These are phyloP conservation scores for Polydesmus complanatus DNA, from an alignment of 2,888 invertebrate genomes.

Conservation along the genomic window DNA sequence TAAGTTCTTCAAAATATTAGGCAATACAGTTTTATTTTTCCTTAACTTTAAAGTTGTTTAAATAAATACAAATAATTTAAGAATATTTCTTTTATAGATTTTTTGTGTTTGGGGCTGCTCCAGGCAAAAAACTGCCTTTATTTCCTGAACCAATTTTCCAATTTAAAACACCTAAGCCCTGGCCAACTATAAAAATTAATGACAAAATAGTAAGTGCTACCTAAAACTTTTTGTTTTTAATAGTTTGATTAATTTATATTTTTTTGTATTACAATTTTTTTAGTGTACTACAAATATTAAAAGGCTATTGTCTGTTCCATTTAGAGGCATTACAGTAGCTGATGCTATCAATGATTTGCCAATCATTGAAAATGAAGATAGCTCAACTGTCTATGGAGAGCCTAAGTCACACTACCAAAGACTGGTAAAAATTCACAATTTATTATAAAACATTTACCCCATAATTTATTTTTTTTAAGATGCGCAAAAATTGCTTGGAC, in stretches of 20 bases:
- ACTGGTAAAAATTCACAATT: conserved; percentile 28
- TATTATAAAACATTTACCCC: no score
- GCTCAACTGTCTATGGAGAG: conserved; percentile 50
- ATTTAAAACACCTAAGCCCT: no score
- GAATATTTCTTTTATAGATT: no score
- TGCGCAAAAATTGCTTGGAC: no score
- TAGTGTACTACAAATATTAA: conserved; percentile 40
- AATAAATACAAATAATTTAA: no score
- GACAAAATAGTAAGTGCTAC: no score
- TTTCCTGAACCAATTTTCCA: conserved; percentile 79
- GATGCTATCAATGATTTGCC: conserved; percentile 75
- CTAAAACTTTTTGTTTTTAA: neutral
- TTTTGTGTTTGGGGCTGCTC: conserved; percentile 70
- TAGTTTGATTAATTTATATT: conserved; percentile 15
- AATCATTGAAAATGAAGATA: conserved; percentile 55
- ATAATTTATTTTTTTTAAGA: no score
- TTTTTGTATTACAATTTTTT: no score
- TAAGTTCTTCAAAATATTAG: no score
- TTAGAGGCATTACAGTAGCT: conserved; percentile 58
- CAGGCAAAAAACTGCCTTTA: conserved; percentile 54
- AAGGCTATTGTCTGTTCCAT: conserved; percentile 55
- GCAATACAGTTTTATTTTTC: no score
- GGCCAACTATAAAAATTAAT: no score
- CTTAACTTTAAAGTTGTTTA: no score
- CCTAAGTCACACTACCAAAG: conserved; percentile 62